These are phyloP conservation scores for Temnothorax curvispinosus DNA, from an alignment of 1,140 invertebrate genomes.

Conservation along the genomic window DNA sequence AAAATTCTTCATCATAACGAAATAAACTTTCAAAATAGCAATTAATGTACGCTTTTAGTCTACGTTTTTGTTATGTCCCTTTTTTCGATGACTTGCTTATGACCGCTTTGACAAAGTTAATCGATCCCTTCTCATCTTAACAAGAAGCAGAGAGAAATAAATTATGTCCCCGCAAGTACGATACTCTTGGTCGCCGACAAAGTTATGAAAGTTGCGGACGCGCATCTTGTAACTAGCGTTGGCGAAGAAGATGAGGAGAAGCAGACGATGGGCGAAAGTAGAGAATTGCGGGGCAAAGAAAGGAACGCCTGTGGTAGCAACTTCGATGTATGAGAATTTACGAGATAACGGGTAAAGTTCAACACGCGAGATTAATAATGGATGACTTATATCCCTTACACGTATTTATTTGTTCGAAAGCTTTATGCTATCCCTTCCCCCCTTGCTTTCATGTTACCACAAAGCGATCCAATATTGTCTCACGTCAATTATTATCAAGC, in stretches of 20 bases:
- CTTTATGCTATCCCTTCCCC: background rate
- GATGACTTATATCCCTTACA: constrained; percentile 43
- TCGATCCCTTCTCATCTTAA: constrained; percentile 35
- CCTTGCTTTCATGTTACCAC: background rate
- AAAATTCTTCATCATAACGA: background rate
- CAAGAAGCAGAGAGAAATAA: constrained; percentile 53
- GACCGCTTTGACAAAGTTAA: constrained; percentile 48
- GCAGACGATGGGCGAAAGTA: background rate
- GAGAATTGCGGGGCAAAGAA: constrained; percentile 34
- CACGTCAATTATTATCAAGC: background rate
- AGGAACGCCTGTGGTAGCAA: constrained; percentile 15
- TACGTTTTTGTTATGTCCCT: background rate
- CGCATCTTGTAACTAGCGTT: constrained; percentile 38
- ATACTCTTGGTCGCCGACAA: constrained; percentile 48
- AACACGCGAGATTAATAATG: constrained; percentile 40
- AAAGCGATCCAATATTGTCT: background rate
- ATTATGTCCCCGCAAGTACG: constrained; percentile 36
- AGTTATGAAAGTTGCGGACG: constrained; percentile 56
- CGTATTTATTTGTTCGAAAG: constrained; percentile 36
- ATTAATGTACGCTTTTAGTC: background rate
- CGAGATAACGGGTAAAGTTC: constrained; percentile 45
- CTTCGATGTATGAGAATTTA: constrained; percentile 53
- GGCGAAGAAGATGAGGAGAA: constrained; percentile 3
- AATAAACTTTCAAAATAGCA: constrained; percentile 2
- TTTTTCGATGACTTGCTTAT: constrained; percentile 15